A percentile compares a stretch with the other conserved stretches of the same genome.
Evolutionary conservation across 2,113 vertebrate genomes (phyloP).

Genomic region (Salvelinus alpinus): DNA sequence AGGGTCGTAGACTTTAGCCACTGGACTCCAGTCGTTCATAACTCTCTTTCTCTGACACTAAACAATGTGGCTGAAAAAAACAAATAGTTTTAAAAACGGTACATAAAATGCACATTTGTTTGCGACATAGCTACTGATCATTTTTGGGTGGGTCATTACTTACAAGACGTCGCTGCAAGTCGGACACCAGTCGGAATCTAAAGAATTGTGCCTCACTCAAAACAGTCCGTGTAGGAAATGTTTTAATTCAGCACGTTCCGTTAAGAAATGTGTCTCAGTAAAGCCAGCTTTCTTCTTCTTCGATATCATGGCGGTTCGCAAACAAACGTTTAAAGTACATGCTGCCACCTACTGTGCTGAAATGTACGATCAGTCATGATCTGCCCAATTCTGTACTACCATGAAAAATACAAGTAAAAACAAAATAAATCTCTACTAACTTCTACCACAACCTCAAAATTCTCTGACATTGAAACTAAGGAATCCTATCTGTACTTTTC

Average conservation of each 20-base stretch:
- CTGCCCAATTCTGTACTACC: too few relatives aligned
- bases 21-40: conserved; percentile 90
- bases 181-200: neutral
- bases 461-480: too few relatives aligned
- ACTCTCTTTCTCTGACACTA: neutral
- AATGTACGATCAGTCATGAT: too few relatives aligned
- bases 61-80: neutral
- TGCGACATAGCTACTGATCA: neutral
- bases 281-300: neutral
- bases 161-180: neutral
- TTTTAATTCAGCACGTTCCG: neutral
- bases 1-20: conserved; percentile 88
- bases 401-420: too few relatives aligned
- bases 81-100: neutral
- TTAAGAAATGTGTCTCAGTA: neutral
- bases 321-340: too few relatives aligned
- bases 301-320: too few relatives aligned
- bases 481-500: too few relatives aligned
- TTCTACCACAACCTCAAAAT: too few relatives aligned
- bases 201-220: neutral
- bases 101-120: too few relatives aligned
- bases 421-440: too few relatives aligned
- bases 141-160: neutral
- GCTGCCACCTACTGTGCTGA: neutral
- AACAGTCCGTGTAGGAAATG: conserved; percentile 34